Evolutionary conservation across 2,888 invertebrate genomes (phyloP).

Genomic region (Scaeva pyrastri): DNA sequence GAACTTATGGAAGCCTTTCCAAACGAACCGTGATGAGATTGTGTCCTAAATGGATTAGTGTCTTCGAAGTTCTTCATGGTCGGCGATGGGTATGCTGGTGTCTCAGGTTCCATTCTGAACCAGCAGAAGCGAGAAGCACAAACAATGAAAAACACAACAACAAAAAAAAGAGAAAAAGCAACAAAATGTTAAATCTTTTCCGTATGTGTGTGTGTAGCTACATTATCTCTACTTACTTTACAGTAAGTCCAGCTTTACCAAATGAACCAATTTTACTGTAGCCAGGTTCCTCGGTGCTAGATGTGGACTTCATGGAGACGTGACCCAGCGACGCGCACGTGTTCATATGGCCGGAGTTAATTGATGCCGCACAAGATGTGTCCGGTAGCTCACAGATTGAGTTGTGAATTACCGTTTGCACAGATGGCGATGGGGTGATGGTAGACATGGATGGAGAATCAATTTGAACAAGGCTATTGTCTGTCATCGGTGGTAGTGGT

Average conservation of each 20-base stretch:
- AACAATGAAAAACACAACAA: conserved; percentile 20
- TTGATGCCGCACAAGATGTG: conserved; percentile 79
- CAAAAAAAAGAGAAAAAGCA: conserved; percentile 28
- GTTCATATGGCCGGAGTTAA: conserved; percentile 81
- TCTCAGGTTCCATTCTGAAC: conserved; percentile 81
- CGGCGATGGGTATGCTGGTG: conserved; percentile 80
- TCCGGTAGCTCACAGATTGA: conserved; percentile 78
- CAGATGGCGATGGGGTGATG: conserved; percentile 82
- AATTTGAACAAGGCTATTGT: conserved; percentile 71
- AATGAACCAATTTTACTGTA: conserved; percentile 83
- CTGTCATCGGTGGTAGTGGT: conserved; percentile 74
- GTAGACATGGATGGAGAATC: conserved; percentile 77
- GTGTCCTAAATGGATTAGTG: conserved; percentile 82
- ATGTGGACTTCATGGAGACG: conserved; percentile 84
- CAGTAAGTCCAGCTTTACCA: conserved; percentile 84
- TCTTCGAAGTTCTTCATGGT: conserved; percentile 84
- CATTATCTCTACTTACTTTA: conserved; percentile 79
- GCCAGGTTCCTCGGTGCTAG: conserved; percentile 83
- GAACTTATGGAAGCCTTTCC: conserved; percentile 84
- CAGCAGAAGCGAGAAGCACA: conserved; percentile 71
- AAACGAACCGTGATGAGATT: conserved; percentile 83
- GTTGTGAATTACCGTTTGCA: conserved; percentile 83
- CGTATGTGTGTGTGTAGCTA: conserved; percentile 8
- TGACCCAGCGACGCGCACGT: conserved; percentile 81
- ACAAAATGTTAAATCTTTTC: conserved; percentile 31